Conservation (phyloP, 1,140 invertebrate genomes). For the Papilio aristodemus region DNA sequence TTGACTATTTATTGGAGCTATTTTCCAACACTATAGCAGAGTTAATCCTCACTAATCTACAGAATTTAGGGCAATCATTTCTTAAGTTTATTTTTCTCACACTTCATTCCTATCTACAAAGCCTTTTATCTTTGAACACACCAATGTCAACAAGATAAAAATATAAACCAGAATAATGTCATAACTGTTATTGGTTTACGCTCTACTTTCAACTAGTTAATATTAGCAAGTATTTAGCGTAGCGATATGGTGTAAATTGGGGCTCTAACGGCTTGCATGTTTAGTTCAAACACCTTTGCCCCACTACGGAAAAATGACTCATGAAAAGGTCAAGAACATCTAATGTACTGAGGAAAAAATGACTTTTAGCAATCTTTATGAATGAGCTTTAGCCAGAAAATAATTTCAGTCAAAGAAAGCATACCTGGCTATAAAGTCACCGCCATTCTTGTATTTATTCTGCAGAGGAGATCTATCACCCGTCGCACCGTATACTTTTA, state of each 20-base stretch:
- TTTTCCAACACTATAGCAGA: neutral
- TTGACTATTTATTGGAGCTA: neutral
- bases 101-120: constrained; percentile 11
- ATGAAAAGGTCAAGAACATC: constrained; percentile 62
- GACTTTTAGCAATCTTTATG: constrained; percentile 9
- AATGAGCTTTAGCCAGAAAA: neutral
- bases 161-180: constrained; percentile 24
- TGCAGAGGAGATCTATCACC: constrained; percentile 81
- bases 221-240: constrained; percentile 40
- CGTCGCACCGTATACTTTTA: constrained; percentile 88
- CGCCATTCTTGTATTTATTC: constrained; percentile 75
- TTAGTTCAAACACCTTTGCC: constrained; percentile 63
- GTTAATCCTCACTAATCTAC: neutral
- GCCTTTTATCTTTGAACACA: constrained; percentile 5
- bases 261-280: constrained; percentile 41
- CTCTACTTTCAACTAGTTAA: neutral
- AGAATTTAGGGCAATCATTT: neutral
- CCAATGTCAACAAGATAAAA: constrained; percentile 19
- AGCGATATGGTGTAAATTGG: constrained; percentile 2
- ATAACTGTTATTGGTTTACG: constrained; percentile 31
- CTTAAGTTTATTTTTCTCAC: neutral
- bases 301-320: constrained; percentile 58
- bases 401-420: constrained; percentile 28
- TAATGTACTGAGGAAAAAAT: constrained; percentile 44
- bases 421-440: constrained; percentile 70